phyloP scores from a whole-genome alignment of 2,888 invertebrate genomes.

The Drosophila recens region DNA sequence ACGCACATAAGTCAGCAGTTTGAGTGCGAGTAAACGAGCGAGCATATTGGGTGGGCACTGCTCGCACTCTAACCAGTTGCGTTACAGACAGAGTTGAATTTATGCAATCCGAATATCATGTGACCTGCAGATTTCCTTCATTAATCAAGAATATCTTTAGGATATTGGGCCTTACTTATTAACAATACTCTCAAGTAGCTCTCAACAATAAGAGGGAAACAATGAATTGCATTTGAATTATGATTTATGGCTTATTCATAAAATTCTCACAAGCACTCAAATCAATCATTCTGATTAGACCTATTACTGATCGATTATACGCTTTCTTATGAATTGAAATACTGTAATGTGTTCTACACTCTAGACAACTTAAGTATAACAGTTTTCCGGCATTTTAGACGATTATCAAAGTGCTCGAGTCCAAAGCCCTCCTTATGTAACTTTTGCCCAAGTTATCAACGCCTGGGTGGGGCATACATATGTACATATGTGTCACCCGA shows the following conservation, averaged over 20 bases:
- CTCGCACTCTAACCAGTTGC: constrained; percentile 46
- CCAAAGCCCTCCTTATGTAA: constrained; percentile 60
- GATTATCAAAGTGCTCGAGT: constrained; percentile 33
- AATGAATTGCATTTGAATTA: constrained; percentile 60
- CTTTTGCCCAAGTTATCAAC: constrained; percentile 41
- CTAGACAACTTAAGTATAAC: constrained; percentile 15
- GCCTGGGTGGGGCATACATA: constrained; percentile 21
- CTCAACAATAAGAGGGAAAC: constrained; percentile 26
- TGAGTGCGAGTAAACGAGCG: constrained; percentile 27
- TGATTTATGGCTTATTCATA: constrained; percentile 68
- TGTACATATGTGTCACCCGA: constrained; percentile 24
- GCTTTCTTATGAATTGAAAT: constrained; percentile 32
- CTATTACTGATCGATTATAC: constrained; percentile 22
- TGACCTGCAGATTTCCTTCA: constrained; percentile 50
- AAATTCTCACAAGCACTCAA: constrained; percentile 40
- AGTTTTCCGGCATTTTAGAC: constrained; percentile 25
- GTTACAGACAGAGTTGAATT: constrained; percentile 70
- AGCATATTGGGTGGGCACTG: constrained; percentile 19
- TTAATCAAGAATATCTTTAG: constrained; percentile 24
- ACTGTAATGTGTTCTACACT: constrained; percentile 26
- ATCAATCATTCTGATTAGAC: constrained; percentile 73
- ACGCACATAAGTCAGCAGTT: constrained; percentile 53
- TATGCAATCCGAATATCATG: constrained; percentile 75
- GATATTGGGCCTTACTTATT: constrained; percentile 3
- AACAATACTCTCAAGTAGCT: constrained; percentile 26